Conservation (phyloP, 2,888 invertebrate species). For the Apamea crenata region DNA sequence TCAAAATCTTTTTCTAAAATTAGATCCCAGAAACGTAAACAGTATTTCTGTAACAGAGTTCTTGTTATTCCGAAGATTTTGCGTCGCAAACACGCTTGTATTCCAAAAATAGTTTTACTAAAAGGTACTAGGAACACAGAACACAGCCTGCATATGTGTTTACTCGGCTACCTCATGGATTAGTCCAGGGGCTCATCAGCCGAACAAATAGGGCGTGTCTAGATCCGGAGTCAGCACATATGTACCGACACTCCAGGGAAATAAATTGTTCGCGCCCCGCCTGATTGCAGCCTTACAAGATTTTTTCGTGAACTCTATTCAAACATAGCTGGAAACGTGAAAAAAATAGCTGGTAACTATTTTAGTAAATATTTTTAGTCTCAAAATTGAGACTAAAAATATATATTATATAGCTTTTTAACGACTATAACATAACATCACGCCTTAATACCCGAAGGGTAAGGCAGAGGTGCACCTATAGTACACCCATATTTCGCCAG, state of each 20-base stretch:
- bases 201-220: constrained; percentile 87
- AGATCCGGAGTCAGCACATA: constrained; percentile 84
- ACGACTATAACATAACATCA: not conserved
- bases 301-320: constrained; percentile 74
- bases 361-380: constrained; percentile 21
- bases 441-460: not conserved
- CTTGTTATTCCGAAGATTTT: constrained; percentile 10
- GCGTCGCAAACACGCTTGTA: constrained; percentile 13
- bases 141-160: constrained; percentile 65
- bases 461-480: not conserved
- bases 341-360: constrained; percentile 38
- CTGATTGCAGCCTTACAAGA: constrained; percentile 84
- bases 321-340: constrained; percentile 41
- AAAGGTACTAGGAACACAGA: constrained; percentile 55
- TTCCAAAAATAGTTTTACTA: constrained; percentile 32
- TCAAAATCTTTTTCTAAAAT: constrained; percentile 34
- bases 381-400: too few species aligned
- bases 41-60: not conserved
- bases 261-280: constrained; percentile 83
- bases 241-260: constrained; percentile 86
- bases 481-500: not conserved
- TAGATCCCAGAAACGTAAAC: constrained; percentile 20
- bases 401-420: too few species aligned
- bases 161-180: constrained; percentile 69
- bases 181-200: constrained; percentile 79